Conservation (phyloP, 2,888 invertebrate species). For the Endomychus coccineus region DNA sequence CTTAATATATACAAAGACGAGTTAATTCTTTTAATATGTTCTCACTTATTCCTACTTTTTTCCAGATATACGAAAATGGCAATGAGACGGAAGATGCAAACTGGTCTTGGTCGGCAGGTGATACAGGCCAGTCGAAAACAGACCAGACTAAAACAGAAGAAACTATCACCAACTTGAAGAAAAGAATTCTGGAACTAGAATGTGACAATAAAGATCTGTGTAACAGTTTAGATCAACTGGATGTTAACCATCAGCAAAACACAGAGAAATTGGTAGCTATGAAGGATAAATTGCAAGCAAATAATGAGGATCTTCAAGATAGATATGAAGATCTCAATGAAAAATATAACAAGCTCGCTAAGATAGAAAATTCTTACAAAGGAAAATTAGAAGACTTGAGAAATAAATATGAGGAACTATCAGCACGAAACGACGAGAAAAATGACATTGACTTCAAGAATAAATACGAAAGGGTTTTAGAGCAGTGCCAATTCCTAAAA, state of each 20-base stretch:
- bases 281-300: slow-evolving; percentile 36
- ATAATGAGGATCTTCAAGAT: slow-evolving; percentile 37
- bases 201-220: slow-evolving; percentile 36
- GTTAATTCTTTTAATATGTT: too few species aligned
- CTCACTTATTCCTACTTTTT: too few species aligned
- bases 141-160: slow-evolving; percentile 18
- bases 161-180: slow-evolving; percentile 31
- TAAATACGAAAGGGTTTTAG: slow-evolving; percentile 10
- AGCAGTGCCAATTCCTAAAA: slow-evolving; percentile 3
- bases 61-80: too few species aligned
- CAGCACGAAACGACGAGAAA: slow-evolving; percentile 36
- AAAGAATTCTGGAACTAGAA: slow-evolving; percentile 31
- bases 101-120: slow-evolving; percentile 18
- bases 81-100: too few species aligned
- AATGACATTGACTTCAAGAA: slow-evolving; percentile 7
- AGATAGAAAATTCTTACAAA: slow-evolving; percentile 43
- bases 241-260: slow-evolving; percentile 40
- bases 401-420: slow-evolving; percentile 43
- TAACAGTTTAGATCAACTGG: slow-evolving; percentile 37
- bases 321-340: slow-evolving; percentile 49
- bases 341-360: slow-evolving; percentile 43
- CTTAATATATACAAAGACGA: too few species aligned
- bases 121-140: slow-evolving; percentile 9
- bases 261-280: slow-evolving; percentile 36
- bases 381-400: slow-evolving; percentile 38